Percentiles rank a stretch among this genome's conserved stretches.
phyloP scores from a whole-genome alignment of 2,113 vertebrate genomes.

The Albula glossodonta region DNA sequence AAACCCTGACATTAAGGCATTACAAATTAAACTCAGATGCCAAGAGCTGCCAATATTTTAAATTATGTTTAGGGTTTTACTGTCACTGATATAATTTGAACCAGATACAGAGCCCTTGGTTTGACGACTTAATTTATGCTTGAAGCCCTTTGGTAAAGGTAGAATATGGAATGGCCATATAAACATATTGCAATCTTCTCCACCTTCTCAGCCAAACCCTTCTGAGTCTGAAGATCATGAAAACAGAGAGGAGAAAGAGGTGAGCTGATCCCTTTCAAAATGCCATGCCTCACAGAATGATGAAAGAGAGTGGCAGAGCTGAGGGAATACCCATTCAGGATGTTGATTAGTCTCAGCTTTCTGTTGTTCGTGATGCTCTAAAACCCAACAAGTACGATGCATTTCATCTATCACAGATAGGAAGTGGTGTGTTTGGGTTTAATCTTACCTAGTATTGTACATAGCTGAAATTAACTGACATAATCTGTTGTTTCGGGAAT shows the following conservation, averaged over 20 bases:
- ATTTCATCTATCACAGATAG: neutral
- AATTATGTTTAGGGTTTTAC: neutral
- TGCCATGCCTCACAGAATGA: neutral
- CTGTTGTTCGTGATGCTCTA: neutral
- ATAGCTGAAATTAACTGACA: neutral
- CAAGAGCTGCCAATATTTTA: neutral
- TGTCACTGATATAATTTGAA: neutral
- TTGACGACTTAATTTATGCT: neutral
- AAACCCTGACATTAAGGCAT: too few species aligned
- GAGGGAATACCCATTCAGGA: neutral
- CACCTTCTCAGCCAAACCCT: neutral
- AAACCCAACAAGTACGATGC: neutral
- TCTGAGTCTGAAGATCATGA: neutral
- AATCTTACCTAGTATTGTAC: neutral
- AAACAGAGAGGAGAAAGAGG: neutral
- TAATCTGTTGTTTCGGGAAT: too few species aligned
- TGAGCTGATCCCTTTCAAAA: neutral
- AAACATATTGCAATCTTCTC: neutral
- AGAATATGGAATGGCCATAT: neutral
- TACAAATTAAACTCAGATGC: neutral
- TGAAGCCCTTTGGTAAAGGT: neutral
- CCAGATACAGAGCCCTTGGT: neutral
- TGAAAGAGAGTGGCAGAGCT: neutral
- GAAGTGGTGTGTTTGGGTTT: neutral
- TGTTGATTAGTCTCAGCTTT: neutral